Evolutionary conservation across 2,888 invertebrate genomes (phyloP).

Genomic region (Tridacna crocea): DNA sequence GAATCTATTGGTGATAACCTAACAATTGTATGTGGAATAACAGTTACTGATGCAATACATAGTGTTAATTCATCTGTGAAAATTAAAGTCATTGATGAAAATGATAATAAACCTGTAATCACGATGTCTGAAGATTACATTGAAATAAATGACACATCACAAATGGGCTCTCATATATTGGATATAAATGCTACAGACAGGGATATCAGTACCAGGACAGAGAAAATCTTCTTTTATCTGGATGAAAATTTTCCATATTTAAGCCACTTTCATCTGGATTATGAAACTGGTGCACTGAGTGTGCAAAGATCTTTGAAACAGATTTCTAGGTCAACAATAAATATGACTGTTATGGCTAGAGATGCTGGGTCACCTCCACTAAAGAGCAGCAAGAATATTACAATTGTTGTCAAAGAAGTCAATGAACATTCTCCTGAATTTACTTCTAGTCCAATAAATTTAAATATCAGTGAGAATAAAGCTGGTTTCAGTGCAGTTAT

Average conservation of each 20-base stretch:
- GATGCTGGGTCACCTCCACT: constrained; percentile 22
- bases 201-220: constrained; percentile 1
- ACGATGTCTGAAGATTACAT: background rate
- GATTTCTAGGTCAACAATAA: background rate
- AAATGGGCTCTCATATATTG: background rate
- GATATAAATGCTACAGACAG: constrained; percentile 1
- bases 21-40: constrained; percentile 1
- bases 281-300: constrained; percentile 5
- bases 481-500: background rate
- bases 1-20: background rate
- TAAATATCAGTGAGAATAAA: constrained; percentile 3
- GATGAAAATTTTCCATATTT: background rate
- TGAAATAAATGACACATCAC: constrained; percentile 4
- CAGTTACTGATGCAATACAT: constrained; percentile 4
- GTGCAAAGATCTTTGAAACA: background rate
- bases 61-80: constrained; percentile 4
- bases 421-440: constrained; percentile 7
- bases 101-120: constrained; percentile 33
- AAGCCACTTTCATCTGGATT: constrained; percentile 9
- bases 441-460: background rate
- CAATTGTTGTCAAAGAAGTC: constrained; percentile 15
- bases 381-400: background rate
- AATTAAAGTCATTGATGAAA: constrained; percentile 25
- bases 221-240: background rate
- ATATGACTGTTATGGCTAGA: constrained; percentile 1